Evolutionary conservation across 2,113 vertebrate species (phyloP), one percentile per base, ranked within the genome.

Genomic region (Paradoxurus hermaphroditus): DNA sequence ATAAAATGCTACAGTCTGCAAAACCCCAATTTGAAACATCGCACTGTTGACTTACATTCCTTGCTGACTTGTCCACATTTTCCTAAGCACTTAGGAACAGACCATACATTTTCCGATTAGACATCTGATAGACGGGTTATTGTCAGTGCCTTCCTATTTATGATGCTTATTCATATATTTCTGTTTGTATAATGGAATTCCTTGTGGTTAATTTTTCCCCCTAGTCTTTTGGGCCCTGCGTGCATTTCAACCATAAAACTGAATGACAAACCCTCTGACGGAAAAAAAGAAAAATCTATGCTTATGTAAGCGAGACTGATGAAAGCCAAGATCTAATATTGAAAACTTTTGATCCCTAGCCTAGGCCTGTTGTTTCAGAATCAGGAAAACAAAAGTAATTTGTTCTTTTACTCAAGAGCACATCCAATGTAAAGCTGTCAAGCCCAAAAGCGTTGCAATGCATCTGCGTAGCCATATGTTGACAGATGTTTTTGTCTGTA

Each of bases 401-500:
- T 97, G 77, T 95, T 89, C 82, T 84, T 96, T 96, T 49, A 88
- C 73, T 96, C 77, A 83, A 93, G 93, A 97, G 91, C 67, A 53
- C 34, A 95, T 72, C 73, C 82, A 79, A 41, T n/a, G 82, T 73
- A 96, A 97, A 97, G 72, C 91, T 93, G 92, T 97, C 96, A 97
- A 63, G 53, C n/a, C 67, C 91, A 41, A 18, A 93, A 92, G 92
- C 39, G 67, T 75, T 25, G 25, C 1, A 1, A 27, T 87, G 65
- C 91, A 81, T 95, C 96, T 97, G 88, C 36, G 62, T 5, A 19
- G 36, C 86, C 95, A 44, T 86, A 93, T 92, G 95, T 85, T 97
- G 96, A 78, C 96, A 98, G 98, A 97, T 95, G 90, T 95, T 94
- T 56, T 46, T 92, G n/a, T 77, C 62, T 89, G 4, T 44, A 25